These are phyloP conservation scores for Mallotus villosus DNA, from an alignment of 2,797 vertebrate genomes.

Conservation along the genomic window DNA sequence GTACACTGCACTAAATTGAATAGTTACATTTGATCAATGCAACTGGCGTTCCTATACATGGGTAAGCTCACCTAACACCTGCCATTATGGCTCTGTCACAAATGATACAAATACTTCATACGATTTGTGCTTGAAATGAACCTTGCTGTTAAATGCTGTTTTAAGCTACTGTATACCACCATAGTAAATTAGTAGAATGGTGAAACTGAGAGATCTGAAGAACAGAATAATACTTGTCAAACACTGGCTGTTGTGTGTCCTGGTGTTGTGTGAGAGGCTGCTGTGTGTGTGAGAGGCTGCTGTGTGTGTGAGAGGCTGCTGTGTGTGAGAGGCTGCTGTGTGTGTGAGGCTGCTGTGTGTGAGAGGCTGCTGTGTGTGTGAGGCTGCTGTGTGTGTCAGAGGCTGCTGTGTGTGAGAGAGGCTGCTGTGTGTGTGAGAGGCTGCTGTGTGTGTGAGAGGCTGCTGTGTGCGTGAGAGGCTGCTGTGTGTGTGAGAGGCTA, in stretches of 20 bases:
- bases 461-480: constrained; percentile 25
- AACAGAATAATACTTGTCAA: constrained; percentile 21
- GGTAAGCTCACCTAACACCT: not conserved
- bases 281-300: too few relatives aligned
- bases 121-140: too few relatives aligned
- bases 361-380: constrained; percentile 67
- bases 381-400: constrained; percentile 90
- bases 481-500: too few relatives aligned
- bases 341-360: too few relatives aligned
- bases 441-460: too few relatives aligned
- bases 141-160: too few relatives aligned
- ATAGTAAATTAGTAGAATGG: constrained; percentile 5
- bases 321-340: too few relatives aligned
- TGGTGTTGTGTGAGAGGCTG: constrained; percentile 24
- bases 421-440: constrained; percentile 76
- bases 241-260: not conserved
- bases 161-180: constrained; percentile 3
- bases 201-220: constrained; percentile 38
- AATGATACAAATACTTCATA: too few relatives aligned
- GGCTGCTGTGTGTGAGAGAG: constrained; percentile 86
- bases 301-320: too few relatives aligned
- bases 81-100: too few relatives aligned
- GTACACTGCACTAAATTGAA: constrained; percentile 25
- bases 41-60: constrained; percentile 17
- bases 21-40: constrained; percentile 35